A percentile compares a stretch with the other conserved stretches of the same genome.
Conservation (phyloP, 2,113 vertebrate genomes). For the Smithornis capensis region DNA sequence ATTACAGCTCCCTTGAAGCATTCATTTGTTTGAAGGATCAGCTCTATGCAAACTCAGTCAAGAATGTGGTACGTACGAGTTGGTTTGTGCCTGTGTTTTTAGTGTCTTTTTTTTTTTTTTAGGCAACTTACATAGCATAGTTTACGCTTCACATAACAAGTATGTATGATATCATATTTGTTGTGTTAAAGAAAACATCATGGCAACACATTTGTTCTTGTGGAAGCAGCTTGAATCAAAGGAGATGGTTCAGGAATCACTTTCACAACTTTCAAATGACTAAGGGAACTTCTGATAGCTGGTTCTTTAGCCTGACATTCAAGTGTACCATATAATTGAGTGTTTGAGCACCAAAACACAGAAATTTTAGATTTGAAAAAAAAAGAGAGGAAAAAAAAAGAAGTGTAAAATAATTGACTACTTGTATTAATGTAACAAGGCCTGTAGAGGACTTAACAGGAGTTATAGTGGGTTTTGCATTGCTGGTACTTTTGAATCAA, state of each 20-base stretch:
- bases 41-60: not conserved
- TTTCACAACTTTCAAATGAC: slow-evolving; percentile 13
- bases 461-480: not conserved
- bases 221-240: not conserved
- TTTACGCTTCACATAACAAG: not conserved
- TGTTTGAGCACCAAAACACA: not conserved
- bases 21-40: not conserved
- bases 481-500: not conserved
- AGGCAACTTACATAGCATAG: not conserved
- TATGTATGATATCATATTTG: not conserved
- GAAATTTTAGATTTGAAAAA: not conserved
- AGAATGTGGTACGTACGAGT: not conserved
- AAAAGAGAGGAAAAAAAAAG: not conserved
- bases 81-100: not conserved
- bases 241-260: not conserved
- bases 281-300: not conserved
- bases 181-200: not conserved
- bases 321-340: not conserved
- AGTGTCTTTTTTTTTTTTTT: not conserved
- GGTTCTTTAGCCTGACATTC: not conserved
- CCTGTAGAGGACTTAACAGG: not conserved
- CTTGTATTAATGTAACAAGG: not conserved
- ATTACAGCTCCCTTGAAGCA: not conserved
- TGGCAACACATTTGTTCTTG: not conserved
- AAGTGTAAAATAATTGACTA: not conserved